These are phyloP conservation scores for Microdon myrmicae DNA, from an alignment of 2,888 invertebrate genomes.

Conservation along the genomic window DNA sequence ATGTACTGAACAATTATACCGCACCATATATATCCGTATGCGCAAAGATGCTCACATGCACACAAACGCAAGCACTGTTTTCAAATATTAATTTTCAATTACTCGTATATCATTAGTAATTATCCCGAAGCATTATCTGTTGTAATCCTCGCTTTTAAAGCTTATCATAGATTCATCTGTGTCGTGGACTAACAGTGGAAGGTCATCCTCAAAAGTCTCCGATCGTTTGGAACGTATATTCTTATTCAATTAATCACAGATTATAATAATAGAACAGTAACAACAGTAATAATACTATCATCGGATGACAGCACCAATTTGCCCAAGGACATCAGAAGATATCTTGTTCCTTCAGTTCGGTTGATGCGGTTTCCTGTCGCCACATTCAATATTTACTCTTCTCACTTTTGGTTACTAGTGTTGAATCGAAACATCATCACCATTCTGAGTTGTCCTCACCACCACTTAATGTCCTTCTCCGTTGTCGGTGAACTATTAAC, in stretches of 20 bases:
- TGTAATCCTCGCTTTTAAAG: slow-evolving; percentile 51
- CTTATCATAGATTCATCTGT: slow-evolving; percentile 48
- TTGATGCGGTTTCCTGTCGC: no score
- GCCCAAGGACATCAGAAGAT: slow-evolving; percentile 25
- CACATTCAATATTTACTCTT: no score
- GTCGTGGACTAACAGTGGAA: slow-evolving; percentile 15
- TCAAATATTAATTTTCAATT: slow-evolving; percentile 53
- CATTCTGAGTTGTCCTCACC: neutral
- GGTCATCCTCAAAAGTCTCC: slow-evolving; percentile 29
- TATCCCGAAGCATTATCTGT: slow-evolving; percentile 49
- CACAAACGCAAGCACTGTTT: slow-evolving; percentile 14
- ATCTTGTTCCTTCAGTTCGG: neutral
- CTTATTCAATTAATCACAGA: slow-evolving; percentile 24
- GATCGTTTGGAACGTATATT: slow-evolving; percentile 41
- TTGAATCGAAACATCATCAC: slow-evolving; percentile 4
- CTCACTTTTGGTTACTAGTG: no score
- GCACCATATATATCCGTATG: neutral
- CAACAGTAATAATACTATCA: slow-evolving; percentile 40
- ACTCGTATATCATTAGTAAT: slow-evolving; percentile 49
- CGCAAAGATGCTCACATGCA: slow-evolving; percentile 5
- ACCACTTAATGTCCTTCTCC: slow-evolving; percentile 1
- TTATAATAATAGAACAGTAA: slow-evolving; percentile 1
- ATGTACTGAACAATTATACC: slow-evolving; percentile 13
- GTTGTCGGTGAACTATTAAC: slow-evolving; percentile 41
- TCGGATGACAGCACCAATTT: slow-evolving; percentile 49